A percentile compares a stretch with the other conserved stretches of the same genome.
Conservation (phyloP, 2,888 invertebrate species). For the Machimus rusticus region DNA sequence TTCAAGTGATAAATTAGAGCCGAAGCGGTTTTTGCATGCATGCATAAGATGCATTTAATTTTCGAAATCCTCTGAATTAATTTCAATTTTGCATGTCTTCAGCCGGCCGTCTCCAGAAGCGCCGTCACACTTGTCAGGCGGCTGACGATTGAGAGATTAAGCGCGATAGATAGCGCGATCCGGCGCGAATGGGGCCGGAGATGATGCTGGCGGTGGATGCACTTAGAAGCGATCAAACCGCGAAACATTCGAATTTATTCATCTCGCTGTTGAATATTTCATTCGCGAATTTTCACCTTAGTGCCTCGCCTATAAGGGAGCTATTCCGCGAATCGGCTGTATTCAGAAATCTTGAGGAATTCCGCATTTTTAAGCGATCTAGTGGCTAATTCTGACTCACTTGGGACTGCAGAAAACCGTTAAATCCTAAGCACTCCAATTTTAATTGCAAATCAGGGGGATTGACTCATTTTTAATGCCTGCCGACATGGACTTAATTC, state of each 20-base stretch:
- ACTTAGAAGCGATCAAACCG: not conserved
- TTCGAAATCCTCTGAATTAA: constrained; percentile 59
- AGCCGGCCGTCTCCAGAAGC: not conserved
- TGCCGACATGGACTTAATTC: not conserved
- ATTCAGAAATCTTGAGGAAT: not conserved
- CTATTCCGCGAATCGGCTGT: not conserved
- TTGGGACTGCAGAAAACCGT: not conserved
- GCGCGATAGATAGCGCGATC: not conserved
- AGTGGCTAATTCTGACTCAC: not conserved
- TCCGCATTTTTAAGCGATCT: not conserved
- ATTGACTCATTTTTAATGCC: not conserved
- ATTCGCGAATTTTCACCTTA: not conserved
- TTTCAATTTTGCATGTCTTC: constrained; percentile 62
- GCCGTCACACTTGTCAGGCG: constrained; percentile 38
- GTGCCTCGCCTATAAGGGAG: not conserved
- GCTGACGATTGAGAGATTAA: constrained; percentile 23
- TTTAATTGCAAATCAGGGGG: not conserved
- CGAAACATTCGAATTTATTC: not conserved
- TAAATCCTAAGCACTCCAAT: not conserved
- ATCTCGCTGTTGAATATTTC: not conserved
- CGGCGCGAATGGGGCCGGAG: not conserved
- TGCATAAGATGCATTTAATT: constrained; percentile 35
- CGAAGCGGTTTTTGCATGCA: constrained; percentile 40
- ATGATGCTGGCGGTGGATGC: not conserved
- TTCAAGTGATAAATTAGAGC: constrained; percentile 33